phyloP scores from a whole-genome alignment of 2,888 invertebrate genomes.

The Caradrina clavipalpis region DNA sequence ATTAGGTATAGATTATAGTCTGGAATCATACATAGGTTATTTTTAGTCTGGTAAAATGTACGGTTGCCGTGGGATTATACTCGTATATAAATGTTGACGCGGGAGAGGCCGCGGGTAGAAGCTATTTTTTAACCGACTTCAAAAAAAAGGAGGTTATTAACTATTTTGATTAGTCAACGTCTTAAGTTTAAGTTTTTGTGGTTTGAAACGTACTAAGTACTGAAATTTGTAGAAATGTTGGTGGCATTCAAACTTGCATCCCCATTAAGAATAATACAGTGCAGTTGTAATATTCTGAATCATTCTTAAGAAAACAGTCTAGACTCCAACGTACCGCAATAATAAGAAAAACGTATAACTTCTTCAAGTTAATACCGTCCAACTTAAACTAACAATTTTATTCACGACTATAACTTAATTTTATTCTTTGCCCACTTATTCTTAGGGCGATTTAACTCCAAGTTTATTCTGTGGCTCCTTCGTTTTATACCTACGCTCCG shows the following conservation, averaged over 20 bases:
- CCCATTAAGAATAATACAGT: slow-evolving; percentile 19
- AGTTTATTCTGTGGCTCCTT: slow-evolving; percentile 62
- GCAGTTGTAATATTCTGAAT: slow-evolving; percentile 8
- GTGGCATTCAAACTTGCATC: slow-evolving; percentile 26
- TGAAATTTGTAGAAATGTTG: background rate
- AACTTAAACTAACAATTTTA: slow-evolving; percentile 53
- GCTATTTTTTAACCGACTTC: no score
- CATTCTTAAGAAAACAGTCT: slow-evolving; percentile 15
- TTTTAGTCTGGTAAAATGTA: no score
- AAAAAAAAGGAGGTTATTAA: background rate
- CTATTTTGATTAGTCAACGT: background rate
- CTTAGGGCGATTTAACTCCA: slow-evolving; percentile 62
- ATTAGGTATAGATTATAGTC: no score
- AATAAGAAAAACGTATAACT: slow-evolving; percentile 42
- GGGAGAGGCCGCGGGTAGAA: no score
- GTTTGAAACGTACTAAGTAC: background rate
- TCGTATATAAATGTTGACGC: no score
- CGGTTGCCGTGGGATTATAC: no score
- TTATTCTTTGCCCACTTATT: slow-evolving; percentile 63
- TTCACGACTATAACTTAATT: slow-evolving; percentile 48
- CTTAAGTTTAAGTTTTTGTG: slow-evolving; percentile 5
- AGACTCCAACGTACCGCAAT: slow-evolving; percentile 20
- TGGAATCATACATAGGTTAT: no score
- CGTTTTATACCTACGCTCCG: slow-evolving; percentile 51
- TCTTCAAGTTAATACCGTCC: slow-evolving; percentile 44